Evolutionary conservation across 1,140 invertebrate species (phyloP), one percentile per base, ranked within the genome.

Genomic region (Harlomillsia oculata): DNA sequence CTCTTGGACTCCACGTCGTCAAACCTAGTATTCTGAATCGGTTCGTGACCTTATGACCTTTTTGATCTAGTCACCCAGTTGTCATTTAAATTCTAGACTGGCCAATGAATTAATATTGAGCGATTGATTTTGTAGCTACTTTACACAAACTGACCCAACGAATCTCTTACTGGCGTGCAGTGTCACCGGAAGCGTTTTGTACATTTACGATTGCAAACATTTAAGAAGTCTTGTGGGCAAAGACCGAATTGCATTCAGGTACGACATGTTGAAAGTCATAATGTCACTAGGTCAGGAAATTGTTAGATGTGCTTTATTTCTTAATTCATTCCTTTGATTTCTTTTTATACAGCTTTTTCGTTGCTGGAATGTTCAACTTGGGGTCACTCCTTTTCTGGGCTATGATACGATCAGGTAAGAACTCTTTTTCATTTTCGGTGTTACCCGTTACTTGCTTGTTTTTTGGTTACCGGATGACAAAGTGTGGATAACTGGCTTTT

Each of bases 391-490:
- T 48, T 3, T 9, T 48, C 18, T 48, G 45, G 45, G 45, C 45
- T 20, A 48, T 48, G 45, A 48, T 48, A 34, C 30, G 36, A 32
- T 48, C 45, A 5, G 45, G 45, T 48, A 48, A 32, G 28, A 23
- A 20, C 2, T 25, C 23, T 25, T 44, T 20, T n/a, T 13, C n/a
- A n/a, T n/a, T n/a, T n/a, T n/a, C n/a, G n/a, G n/a, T n/a, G n/a
- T n/a, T n/a, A n/a, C n/a, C n/a, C n/a, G n/a, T n/a, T n/a, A n/a
- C n/a, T n/a, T n/a, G n/a, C n/a, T n/a, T n/a, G n/a, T n/a, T n/a
- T n/a, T n/a, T n/a, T n/a, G n/a, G n/a, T n/a, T n/a, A n/a, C n/a
- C n/a, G n/a, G n/a, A n/a, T n/a, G n/a, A n/a, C n/a, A n/a, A n/a
- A n/a, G n/a, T n/a, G n/a, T n/a, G n/a, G n/a, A n/a, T n/a, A n/a